Base-by-base conservation (phyloP, 2,888 invertebrate genomes). In the Eilema griseolum region DNA sequence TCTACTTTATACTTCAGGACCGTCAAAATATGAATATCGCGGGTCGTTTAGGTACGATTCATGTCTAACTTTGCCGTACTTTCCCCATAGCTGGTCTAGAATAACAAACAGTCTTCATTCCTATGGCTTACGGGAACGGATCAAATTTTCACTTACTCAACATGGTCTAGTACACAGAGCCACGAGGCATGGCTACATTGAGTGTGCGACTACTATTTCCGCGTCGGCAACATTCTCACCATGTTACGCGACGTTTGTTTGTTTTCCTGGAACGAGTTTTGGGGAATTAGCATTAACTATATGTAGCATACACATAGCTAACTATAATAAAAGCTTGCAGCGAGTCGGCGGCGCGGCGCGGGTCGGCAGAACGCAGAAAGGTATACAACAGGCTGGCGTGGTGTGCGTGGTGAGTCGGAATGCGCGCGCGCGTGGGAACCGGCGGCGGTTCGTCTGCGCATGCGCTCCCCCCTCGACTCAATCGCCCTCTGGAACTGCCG, bases 381-480 rank as follows among this genome's bases (percentile, higher is more conserved):
- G 28, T 70, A 62, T 56, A 73, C 66, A 71, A 72, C 31, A 70
- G 64, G 70, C 61, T 12, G 68, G 56, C 75, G 66, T 67, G 74
- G 77, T 75, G 74, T 74, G 83, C 81, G 76, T 74, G 68, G 83
- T 80, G 76, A 79, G 75, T 65, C 63, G 72, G 75, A 76, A 80
- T 78, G 80, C 67, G 76, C 75, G 76, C 68, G 77, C 76, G 70
- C 82, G 83, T 85, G 85, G 84, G 88, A 85, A 83, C 80, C 77
- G 77, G 74, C 76, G 78, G 68, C 74, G 73, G 72, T 70, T 33
- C 72, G 76, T 74, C 77, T 75, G 82, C 74, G 71, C 68, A 46
- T 63, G 65, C 63, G 66, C 69, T 14, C 60, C 56, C 16, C 46
- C 63, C 26, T 26, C 62, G 20, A 28, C 70, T 31, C 65, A 56